Percentiles rank a stretch among this genome's conserved stretches.
These are phyloP conservation scores for Abscondita cerata DNA, from an alignment of 2,888 invertebrate genomes.

Conservation along the genomic window DNA sequence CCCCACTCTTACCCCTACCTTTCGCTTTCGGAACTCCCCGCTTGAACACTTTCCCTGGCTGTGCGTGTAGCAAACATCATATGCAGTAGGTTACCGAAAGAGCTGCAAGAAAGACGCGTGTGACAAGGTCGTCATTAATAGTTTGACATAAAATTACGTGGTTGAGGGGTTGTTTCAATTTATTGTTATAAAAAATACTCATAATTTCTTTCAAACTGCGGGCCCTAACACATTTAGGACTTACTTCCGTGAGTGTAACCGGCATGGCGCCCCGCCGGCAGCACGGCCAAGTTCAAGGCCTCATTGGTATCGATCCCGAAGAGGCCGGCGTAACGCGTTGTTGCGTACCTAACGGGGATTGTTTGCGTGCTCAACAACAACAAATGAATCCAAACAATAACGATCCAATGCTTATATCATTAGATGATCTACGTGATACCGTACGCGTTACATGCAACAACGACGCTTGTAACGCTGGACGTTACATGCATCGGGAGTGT, in stretches of 20 bases:
- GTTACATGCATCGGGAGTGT: constrained; percentile 95
- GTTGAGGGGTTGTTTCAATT: constrained; percentile 5
- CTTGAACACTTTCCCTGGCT: constrained; percentile 57
- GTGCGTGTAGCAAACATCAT: constrained; percentile 64
- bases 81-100: constrained; percentile 66
- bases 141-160: constrained; percentile 19
- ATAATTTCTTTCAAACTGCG: constrained; percentile 9
- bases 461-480: constrained; percentile 85
- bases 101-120: constrained; percentile 55
- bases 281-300: constrained; percentile 58
- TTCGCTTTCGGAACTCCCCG: constrained; percentile 68
- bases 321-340: constrained; percentile 68
- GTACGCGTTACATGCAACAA: constrained; percentile 94
- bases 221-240: constrained; percentile 11
- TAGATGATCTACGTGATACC: constrained; percentile 78
- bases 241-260: constrained; percentile 19
- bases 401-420: constrained; percentile 64
- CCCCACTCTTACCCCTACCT: constrained; percentile 70
- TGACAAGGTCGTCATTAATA: constrained; percentile 44
- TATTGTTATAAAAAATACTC: neutral
- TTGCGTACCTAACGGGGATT: constrained; percentile 84
- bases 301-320: constrained; percentile 51
- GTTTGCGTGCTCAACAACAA: constrained; percentile 68
- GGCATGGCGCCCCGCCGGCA: constrained; percentile 64
- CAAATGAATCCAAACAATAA: constrained; percentile 52